Evolutionary conservation across 2,797 vertebrate genomes (phyloP).

Genomic region (Otolemur crassicaudatus): DNA sequence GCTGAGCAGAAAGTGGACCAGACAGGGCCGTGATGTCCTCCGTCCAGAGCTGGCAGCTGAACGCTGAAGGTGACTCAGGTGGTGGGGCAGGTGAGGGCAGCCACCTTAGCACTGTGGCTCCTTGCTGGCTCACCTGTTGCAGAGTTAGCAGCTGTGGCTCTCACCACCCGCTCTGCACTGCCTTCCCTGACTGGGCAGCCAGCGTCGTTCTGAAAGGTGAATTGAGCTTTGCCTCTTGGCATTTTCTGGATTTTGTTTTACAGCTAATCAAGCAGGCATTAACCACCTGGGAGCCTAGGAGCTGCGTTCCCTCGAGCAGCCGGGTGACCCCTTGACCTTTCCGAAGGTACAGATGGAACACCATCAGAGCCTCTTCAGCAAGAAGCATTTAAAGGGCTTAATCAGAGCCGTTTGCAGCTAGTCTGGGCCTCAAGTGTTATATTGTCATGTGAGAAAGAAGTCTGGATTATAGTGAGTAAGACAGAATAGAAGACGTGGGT

Average conservation of each 20-base stretch:
- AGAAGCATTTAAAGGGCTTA: slow-evolving; percentile 40
- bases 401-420: not conserved
- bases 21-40: not conserved
- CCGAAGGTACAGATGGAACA: slow-evolving; percentile 19
- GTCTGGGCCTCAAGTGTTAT: not conserved
- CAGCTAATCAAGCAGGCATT: slow-evolving; percentile 77
- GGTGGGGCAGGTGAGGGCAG: not conserved
- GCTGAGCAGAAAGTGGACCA: not conserved
- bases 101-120: not conserved
- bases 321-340: slow-evolving; percentile 70
- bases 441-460: not conserved
- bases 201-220: slow-evolving; percentile 53
- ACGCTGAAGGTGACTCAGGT: not conserved
- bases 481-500: not conserved
- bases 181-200: slow-evolving; percentile 27
- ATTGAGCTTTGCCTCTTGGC: slow-evolving; percentile 67
- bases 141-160: slow-evolving; percentile 10
- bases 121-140: not conserved
- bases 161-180: not conserved
- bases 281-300: slow-evolving; percentile 66
- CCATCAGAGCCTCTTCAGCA: not conserved
- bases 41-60: not conserved
- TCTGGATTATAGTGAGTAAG: not conserved
- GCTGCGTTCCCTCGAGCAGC: slow-evolving; percentile 53
- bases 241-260: slow-evolving; percentile 78